Conservation (phyloP, 2,113 vertebrate species). For the Piaya cayana region DNA sequence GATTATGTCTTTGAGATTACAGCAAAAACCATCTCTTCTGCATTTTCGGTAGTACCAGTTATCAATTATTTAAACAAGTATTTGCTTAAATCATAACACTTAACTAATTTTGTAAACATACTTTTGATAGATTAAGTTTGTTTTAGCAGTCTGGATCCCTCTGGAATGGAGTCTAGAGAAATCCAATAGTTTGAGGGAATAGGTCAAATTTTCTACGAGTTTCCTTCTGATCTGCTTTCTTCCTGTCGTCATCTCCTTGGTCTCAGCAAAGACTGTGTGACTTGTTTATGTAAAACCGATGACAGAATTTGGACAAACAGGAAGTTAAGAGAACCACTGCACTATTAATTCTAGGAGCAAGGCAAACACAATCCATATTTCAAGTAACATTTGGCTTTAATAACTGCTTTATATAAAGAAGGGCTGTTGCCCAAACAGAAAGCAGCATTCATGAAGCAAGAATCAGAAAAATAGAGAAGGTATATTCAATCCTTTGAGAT, state of each 20-base stretch:
- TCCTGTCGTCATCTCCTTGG: not conserved
- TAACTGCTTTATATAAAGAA: not conserved
- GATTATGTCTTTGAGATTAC: not conserved
- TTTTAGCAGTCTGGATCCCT: not conserved
- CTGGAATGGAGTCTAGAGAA: not conserved
- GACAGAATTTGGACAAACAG: slow-evolving; percentile 34
- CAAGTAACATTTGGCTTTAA: slow-evolving; percentile 40
- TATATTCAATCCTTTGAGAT: slow-evolving; percentile 40
- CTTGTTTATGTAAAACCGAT: slow-evolving; percentile 30
- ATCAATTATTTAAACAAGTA: not conserved
- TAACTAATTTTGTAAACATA: not conserved
- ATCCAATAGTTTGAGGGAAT: not conserved
- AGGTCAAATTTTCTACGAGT: not conserved
- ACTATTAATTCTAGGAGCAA: not conserved
- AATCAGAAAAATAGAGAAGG: slow-evolving; percentile 16
- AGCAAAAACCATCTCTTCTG: not conserved
- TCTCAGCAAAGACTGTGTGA: not conserved
- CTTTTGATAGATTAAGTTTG: not conserved
- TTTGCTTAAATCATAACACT: not conserved
- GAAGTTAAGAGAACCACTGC: slow-evolving; percentile 14
- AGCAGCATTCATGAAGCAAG: not conserved
- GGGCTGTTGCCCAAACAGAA: not conserved
- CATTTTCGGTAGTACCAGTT: not conserved
- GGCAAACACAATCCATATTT: slow-evolving; percentile 24
- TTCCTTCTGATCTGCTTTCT: not conserved